Conservation (phyloP, 2,888 invertebrate species). For the Lumbricus terrestris region DNA sequence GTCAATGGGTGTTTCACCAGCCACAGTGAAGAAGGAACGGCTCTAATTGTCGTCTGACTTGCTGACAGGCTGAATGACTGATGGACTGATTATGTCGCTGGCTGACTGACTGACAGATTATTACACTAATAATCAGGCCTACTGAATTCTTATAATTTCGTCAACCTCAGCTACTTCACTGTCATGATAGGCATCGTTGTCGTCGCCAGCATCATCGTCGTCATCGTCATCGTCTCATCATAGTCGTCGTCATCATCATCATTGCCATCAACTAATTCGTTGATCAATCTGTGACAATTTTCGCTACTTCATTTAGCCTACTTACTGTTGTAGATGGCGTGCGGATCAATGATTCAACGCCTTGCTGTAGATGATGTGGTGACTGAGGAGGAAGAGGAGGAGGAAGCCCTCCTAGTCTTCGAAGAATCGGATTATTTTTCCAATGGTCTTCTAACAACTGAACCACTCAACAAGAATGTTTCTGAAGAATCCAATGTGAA, state of each 20-base stretch:
- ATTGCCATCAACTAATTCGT: not conserved
- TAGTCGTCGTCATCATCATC: no score
- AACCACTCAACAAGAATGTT: not conserved
- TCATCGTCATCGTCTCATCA: not conserved
- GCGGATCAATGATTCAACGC: not conserved
- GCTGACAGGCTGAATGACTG: no score
- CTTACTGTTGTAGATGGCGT: not conserved
- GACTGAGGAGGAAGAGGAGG: not conserved
- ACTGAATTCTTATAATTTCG: not conserved
- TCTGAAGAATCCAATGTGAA: not conserved
- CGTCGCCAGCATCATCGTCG: not conserved
- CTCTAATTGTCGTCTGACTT: no score
- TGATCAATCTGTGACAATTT: not conserved
- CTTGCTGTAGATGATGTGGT: not conserved
- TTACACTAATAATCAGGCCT: not conserved
- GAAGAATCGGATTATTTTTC: not conserved
- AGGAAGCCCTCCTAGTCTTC: not conserved
- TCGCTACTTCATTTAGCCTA: not conserved
- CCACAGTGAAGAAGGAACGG: no score
- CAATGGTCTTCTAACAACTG: not conserved
- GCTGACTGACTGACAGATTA: not conserved
- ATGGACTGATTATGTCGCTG: not conserved
- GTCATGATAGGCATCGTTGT: not conserved
- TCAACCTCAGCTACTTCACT: not conserved
- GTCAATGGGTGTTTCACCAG: no score